A percentile compares a stretch with the other conserved stretches of the same genome.
Conservation (phyloP, 1,140 invertebrate species). For the Danaus plexippus region DNA sequence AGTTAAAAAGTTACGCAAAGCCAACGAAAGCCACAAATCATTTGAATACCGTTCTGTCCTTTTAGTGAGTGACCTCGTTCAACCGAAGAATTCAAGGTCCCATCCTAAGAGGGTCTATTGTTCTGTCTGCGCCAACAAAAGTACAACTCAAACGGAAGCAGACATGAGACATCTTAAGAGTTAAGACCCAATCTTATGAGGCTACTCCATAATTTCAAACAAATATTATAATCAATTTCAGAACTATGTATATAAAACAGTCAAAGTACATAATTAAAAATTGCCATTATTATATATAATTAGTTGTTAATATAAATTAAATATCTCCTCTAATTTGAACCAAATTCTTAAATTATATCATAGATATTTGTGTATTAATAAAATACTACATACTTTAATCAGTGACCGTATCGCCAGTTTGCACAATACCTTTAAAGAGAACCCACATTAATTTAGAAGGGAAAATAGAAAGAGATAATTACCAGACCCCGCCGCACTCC, state of each 20-base stretch:
- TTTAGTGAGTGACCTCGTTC: conserved; percentile 21
- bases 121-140: conserved; percentile 12
- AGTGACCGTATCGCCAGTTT: conserved; percentile 9
- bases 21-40: conserved; percentile 2
- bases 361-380: too few species aligned
- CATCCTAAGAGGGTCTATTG: conserved; percentile 18
- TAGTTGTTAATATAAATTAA: too few species aligned
- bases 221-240: too few species aligned
- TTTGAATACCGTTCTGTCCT: conserved; percentile 14
- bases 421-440: conserved; percentile 22
- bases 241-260: too few species aligned
- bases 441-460: conserved; percentile 60
- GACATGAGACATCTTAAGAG: conserved; percentile 7
- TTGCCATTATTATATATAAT: too few species aligned
- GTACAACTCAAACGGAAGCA: conserved; percentile 4
- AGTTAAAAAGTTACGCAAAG: conserved; percentile 1
- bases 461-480: conserved; percentile 67
- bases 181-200: neutral
- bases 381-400: too few species aligned
- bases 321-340: too few species aligned
- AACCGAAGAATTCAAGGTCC: conserved; percentile 21
- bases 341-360: too few species aligned
- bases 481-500: conserved; percentile 22
- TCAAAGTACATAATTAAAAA: too few species aligned
- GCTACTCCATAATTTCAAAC: too few species aligned